These are phyloP conservation scores for Odontomachus brunneus DNA, from an alignment of 1,140 invertebrate species.

Conservation along the genomic window DNA sequence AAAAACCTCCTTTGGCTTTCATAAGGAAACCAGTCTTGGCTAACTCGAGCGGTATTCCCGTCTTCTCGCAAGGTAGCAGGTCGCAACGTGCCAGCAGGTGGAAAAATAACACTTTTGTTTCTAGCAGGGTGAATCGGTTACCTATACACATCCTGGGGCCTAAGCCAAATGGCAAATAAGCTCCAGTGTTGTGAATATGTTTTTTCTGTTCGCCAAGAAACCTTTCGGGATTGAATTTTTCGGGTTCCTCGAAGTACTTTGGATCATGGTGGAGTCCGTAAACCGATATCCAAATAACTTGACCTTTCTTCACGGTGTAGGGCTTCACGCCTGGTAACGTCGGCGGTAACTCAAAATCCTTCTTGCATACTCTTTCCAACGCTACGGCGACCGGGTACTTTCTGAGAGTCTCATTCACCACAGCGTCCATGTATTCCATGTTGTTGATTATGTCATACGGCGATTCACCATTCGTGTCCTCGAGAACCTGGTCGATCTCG, in stretches of 20 bases:
- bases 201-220: conserved; percentile 82
- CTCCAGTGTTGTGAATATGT: conserved; percentile 78
- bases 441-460: conserved; percentile 81
- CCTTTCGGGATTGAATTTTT: conserved; percentile 84
- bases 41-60: conserved; percentile 11
- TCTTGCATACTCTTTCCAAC: conserved; percentile 85
- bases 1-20: conserved; percentile 19
- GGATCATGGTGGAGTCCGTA: conserved; percentile 75
- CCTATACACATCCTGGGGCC: conserved; percentile 85
- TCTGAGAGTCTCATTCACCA: conserved; percentile 86
- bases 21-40: not conserved
- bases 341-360: conserved; percentile 84
- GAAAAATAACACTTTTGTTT: conserved; percentile 73
- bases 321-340: conserved; percentile 59
- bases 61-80: conserved; percentile 67
- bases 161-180: conserved; percentile 87
- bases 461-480: conserved; percentile 79
- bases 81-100: conserved; percentile 73
- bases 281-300: conserved; percentile 55
- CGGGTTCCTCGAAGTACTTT: conserved; percentile 80
- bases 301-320: conserved; percentile 77
- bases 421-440: conserved; percentile 84
- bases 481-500: conserved; percentile 85
- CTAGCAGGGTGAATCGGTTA: conserved; percentile 76
- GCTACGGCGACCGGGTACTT: conserved; percentile 85